Base-by-base conservation (phyloP, 2,113 vertebrate genomes). In the Antechinus stuartii region DNA sequence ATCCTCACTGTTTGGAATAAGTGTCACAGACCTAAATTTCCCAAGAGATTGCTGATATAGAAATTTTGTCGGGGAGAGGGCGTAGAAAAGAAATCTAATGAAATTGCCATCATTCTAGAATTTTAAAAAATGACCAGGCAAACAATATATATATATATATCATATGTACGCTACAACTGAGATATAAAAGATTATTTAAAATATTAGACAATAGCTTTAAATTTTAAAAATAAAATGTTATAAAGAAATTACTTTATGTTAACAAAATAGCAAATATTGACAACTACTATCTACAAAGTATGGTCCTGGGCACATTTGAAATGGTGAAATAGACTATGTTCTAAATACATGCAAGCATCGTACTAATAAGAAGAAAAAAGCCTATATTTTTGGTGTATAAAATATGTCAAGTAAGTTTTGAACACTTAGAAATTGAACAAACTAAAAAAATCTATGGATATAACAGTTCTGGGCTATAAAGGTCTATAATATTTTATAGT, bases 1-100 rank as follows among this genome's bases (percentile, higher is more conserved):
- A 42, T 42, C 92, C 46, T 30, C 54, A 89, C 3, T 84, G 5
- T 91, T 46, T 92, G 47, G 93, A 56, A 94, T 97, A 42, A 92
- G 35, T 92, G 91, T 96, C 95, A 93, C 92, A 97, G 91, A 93
- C 35, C 92, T n/a, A 8, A 93, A 54, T 76, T 92, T 94, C 6
- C 54, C 97, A 97, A 96, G 54, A 12, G 93, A 93, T 91, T 92
- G 93, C 95, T 92, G 90, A 96, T 24, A 90, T 2, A 30, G 14
- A 89, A 96, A 93, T 47, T 92, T 91, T 42, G 22, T 42, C 42
- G 14, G 5, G 35, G 24, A 56, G 23, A 56, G 24, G 55, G 55
- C 0, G 1, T 7, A 23, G 24, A 25, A 14, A 14, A 16, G 16
- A 84, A 7, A 19, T 6, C 16, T 84, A 22, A 84, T 8, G 68